These are phyloP conservation scores for Symphodus melops DNA, from an alignment of 2,113 vertebrate genomes.

Conservation along the genomic window DNA sequence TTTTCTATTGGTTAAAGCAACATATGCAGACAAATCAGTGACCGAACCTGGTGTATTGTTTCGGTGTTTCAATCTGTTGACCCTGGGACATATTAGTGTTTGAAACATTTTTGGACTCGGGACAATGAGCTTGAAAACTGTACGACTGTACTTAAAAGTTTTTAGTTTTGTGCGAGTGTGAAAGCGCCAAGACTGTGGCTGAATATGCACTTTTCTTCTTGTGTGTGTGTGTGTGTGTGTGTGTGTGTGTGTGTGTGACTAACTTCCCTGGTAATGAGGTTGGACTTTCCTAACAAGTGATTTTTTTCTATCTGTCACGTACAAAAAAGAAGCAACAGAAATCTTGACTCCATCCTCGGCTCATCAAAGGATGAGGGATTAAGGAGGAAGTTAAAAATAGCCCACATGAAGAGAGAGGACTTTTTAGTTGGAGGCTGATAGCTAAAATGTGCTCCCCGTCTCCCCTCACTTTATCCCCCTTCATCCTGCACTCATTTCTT, in stretches of 20 bases:
- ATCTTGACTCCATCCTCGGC: neutral
- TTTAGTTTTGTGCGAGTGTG: no score
- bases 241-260: constrained; percentile 19
- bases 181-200: neutral
- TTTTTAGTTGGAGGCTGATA: constrained; percentile 35
- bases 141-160: no score
- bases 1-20: no score
- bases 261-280: constrained; percentile 33
- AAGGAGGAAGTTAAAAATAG: constrained; percentile 57
- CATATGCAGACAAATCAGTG: no score
- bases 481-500: constrained; percentile 49
- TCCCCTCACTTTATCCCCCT: constrained; percentile 20
- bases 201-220: neutral
- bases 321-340: constrained; percentile 2
- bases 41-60: no score
- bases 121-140: no score
- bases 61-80: no score
- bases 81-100: no score
- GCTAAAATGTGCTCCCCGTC: constrained; percentile 26
- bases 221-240: neutral
- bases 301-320: constrained; percentile 38
- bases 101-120: no score
- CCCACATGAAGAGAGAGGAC: constrained; percentile 37
- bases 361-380: constrained; percentile 52
- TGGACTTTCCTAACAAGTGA: constrained; percentile 46